Base-by-base conservation (phyloP, 1,140 invertebrate species). In the Tribolium castaneum region DNA sequence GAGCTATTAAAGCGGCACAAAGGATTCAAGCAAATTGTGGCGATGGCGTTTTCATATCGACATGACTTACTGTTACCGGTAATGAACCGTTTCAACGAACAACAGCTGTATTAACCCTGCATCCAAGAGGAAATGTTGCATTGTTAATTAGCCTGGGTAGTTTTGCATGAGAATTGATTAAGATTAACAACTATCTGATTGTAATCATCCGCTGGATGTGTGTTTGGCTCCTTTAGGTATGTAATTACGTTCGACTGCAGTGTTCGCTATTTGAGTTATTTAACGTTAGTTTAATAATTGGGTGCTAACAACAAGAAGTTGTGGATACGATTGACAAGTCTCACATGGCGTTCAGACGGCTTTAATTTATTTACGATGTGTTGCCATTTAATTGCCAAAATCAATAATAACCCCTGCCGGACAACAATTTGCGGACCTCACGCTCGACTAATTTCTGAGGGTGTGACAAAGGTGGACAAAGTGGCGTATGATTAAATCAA, bases 401-500 rank as follows among this genome's bases (percentile, higher is more conserved):
- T 66, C 59, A 66, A 66, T 66, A 66, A 66, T 30, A 35, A 35
- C 25, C 59, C 30, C 30, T 35, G 30, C 30, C 14, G 59, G 59
- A 66, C 59, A 66, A 66, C 59, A 66, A 66, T 66, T 66, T 66
- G 59, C 34, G 59, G 59, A 34, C 59, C 25, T 66, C 59, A 66
- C 59, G 59, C 34, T 66, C 59, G 30, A 66, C 59, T 66, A 66
- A 66, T 66, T 66, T 66, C 59, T 66, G 59, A 66, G 59, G 59
- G 59, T 66, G 59, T 35, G 34, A 66, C 59, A 66, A 66, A 66
- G 59, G 59, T 66, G 59, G 59, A 35, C 59, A 66, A 66, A 66
- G 59, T 66, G 59, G 25, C 59, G 59, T 66, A 66, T 66, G 59
- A 66, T 66, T 66, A 34, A 66, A 66, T 66, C 59, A 35, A 66